Evolutionary conservation across 1,140 invertebrate species (phyloP).

Genomic region (Heterodera carotae): DNA sequence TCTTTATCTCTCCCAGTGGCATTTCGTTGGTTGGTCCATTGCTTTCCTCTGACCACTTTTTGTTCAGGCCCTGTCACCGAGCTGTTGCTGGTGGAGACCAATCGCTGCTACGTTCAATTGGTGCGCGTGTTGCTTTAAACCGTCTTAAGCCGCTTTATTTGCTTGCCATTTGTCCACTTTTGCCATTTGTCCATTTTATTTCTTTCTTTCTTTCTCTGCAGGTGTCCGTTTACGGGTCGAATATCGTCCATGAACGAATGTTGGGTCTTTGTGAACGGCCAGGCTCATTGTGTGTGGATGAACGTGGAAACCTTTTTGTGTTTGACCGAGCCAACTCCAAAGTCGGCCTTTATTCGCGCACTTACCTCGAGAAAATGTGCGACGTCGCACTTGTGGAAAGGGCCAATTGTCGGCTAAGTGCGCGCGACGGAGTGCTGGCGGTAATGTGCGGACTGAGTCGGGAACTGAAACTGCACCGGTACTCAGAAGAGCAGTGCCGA

Average conservation of each 20-base stretch:
- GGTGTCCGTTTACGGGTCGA: conserved; percentile 40
- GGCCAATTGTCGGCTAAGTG: conserved; percentile 34
- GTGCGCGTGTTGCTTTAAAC: neutral
- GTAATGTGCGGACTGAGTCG: conserved; percentile 22
- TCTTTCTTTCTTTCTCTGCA: conserved; percentile 6
- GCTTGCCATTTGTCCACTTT: conserved; percentile 20
- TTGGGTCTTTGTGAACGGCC: conserved; percentile 49
- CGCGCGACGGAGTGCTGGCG: conserved; percentile 36
- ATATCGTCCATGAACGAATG: conserved; percentile 38
- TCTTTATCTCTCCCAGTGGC: no score
- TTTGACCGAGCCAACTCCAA: conserved; percentile 47
- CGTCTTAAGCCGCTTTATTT: no score
- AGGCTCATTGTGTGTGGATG: conserved; percentile 44
- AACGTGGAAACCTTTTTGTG: conserved; percentile 49
- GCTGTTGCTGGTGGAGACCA: conserved; percentile 38
- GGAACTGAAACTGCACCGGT: conserved; percentile 35
- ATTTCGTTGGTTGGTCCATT: no score
- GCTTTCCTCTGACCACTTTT: no score
- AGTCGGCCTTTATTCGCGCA: conserved; percentile 38
- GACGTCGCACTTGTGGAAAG: conserved; percentile 39
- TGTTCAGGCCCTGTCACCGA: conserved; percentile 40
- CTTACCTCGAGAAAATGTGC: conserved; percentile 41
- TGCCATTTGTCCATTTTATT: conserved; percentile 12
- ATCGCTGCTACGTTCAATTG: conserved; percentile 37
- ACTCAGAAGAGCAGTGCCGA: conserved; percentile 15